Evolutionary conservation across 1,140 invertebrate genomes (phyloP).

Genomic region (Drosophila nasuta): DNA sequence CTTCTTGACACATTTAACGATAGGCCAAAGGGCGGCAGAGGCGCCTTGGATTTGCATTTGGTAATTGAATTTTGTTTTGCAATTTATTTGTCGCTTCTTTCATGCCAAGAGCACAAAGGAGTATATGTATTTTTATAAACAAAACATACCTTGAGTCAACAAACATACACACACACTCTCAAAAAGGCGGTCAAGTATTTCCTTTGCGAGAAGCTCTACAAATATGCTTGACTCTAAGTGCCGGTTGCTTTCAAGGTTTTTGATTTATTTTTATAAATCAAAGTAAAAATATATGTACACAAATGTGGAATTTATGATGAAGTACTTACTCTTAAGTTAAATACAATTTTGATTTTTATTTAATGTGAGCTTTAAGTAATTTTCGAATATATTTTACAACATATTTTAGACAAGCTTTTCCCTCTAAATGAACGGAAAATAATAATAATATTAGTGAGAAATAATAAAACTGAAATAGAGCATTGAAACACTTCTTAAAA

Average conservation of each 20-base stretch:
- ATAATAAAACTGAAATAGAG: too few species aligned
- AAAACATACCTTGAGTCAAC: slow-evolving; percentile 25
- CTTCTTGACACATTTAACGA: slow-evolving; percentile 67
- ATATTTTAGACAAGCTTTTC: too few species aligned
- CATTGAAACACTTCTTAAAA: too few species aligned
- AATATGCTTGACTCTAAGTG: slow-evolving; percentile 7
- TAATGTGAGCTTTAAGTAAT: too few species aligned
- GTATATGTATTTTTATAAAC: slow-evolving; percentile 50
- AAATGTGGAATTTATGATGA: background rate
- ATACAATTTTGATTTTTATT: too few species aligned
- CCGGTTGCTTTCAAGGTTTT: slow-evolving; percentile 3
- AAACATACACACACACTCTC: background rate
- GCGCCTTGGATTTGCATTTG: slow-evolving; percentile 72
- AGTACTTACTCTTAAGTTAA: background rate
- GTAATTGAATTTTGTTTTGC: slow-evolving; percentile 81
- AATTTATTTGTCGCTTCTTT: slow-evolving; percentile 65
- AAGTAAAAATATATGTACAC: background rate
- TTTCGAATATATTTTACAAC: too few species aligned
- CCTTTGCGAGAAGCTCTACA: slow-evolving; percentile 22
- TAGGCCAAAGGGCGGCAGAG: slow-evolving; percentile 13
- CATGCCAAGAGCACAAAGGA: slow-evolving; percentile 58
- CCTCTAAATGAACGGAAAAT: too few species aligned
- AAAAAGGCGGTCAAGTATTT: slow-evolving; percentile 35
- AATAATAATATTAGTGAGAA: too few species aligned
- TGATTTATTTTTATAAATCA: background rate